Percentiles rank a stretch among this genome's conserved stretches.
Evolutionary conservation across 2,888 invertebrate genomes (phyloP).

Genomic region (Polyommatus icarus): DNA sequence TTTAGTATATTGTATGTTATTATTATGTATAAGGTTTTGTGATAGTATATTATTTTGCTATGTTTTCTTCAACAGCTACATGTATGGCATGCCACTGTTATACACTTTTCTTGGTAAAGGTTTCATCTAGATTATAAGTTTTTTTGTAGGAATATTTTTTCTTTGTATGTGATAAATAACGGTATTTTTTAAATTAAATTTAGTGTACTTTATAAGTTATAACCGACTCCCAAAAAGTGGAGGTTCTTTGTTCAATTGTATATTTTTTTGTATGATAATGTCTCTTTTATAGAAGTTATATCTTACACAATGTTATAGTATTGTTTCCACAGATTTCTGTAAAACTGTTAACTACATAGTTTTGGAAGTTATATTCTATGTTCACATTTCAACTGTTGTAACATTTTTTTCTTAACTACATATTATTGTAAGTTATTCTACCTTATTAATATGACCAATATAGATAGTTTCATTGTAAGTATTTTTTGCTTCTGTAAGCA

Average conservation of each 20-base stretch:
- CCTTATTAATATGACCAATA: constrained; percentile 16
- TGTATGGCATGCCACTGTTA: background rate
- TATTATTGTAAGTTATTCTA: background rate
- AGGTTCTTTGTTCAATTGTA: background rate
- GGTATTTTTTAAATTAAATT: background rate
- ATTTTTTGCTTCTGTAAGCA: background rate
- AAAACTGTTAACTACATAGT: background rate
- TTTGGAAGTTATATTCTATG: background rate
- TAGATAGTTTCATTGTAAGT: background rate
- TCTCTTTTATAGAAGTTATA: background rate
- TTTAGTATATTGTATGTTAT: background rate
- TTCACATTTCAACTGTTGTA: background rate
- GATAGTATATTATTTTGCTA: constrained; percentile 7
- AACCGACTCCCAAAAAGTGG: too few species aligned
- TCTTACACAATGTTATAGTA: background rate
- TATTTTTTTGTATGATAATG: background rate
- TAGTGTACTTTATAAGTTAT: background rate
- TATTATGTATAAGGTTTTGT: constrained; percentile 1
- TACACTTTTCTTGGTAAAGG: background rate
- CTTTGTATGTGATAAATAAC: background rate
- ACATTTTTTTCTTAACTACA: background rate
- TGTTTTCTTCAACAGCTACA: background rate
- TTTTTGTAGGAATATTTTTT: background rate
- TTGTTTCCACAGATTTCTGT: background rate
- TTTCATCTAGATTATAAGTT: background rate